Base-by-base conservation (phyloP, 2,888 invertebrate species). In the Heliconius aoede region DNA sequence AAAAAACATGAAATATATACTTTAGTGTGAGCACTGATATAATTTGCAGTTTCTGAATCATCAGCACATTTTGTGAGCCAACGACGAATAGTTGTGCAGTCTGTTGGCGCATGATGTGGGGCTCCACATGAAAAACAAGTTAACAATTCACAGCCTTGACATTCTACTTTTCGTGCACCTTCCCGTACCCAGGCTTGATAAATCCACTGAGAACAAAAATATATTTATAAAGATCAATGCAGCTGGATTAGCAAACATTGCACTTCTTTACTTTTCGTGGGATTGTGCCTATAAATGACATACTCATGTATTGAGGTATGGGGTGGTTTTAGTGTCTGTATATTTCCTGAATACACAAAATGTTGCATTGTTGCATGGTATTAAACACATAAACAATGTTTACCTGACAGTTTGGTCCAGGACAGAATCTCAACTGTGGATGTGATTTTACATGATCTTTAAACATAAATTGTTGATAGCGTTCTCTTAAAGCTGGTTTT, bases 31-130 rank as follows among this genome's bases (percentile, higher is more conserved):
- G 99, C 99, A 94, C 98, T 99, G 85, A 99, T 99, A 89, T 99
- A 99, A 93, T 99, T 99, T 71, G 99, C 99, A 72, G 99, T 99
- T 95, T 99, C 99, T 79, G 99, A 99, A 92, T 99, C 99, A 93
- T 99, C 99, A 73, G 99, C 99, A 94, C 99, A 99, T 93, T 99
- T 99, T n/a, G 99, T 99, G 79, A 99, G 95, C 99, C 99, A 99
- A 86, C 97, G 97, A 86, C 97, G 98, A 82, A 99, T 99, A 55
- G 98, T 97, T 80, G 96, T 95, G 91, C 99, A 99, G 91, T 99
- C 98, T 5, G 99, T 99, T 36, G 99, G 99, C 32, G 99, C 99
- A 90, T 99, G 99, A 91, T 99, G 99, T 83, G 99, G 98, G 86
- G 97, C 97, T 80, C 99, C 99, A 93, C 99, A 99, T 81, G 97